Conservation (phyloP, 2,113 vertebrate species). For the Rhagologus leucostigma region DNA sequence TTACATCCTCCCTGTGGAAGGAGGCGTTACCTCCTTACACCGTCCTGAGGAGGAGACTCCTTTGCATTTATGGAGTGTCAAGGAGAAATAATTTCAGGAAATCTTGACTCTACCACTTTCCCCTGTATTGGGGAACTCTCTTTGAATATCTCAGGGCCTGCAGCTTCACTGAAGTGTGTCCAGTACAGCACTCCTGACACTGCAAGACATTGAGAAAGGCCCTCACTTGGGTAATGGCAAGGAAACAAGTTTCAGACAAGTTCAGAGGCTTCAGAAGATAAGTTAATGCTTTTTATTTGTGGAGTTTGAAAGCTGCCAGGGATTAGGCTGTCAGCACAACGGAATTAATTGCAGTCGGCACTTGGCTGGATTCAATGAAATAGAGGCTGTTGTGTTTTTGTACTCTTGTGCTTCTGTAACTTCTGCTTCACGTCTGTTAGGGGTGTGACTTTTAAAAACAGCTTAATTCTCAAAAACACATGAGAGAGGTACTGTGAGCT, state of each 20-base stretch:
- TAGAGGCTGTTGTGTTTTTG: neutral
- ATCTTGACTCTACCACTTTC: neutral
- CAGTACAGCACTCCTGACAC: neutral
- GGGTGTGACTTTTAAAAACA: neutral
- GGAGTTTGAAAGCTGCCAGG: neutral
- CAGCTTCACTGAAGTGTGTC: neutral
- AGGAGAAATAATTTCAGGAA: neutral
- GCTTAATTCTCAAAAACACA: neutral
- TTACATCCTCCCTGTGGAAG: neutral
- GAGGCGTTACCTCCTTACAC: neutral
- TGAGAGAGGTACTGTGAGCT: neutral
- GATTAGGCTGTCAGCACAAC: neutral
- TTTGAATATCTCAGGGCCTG: neutral
- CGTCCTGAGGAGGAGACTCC: neutral
- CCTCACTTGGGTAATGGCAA: neutral
- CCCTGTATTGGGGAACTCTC: neutral
- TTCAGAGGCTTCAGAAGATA: neutral
- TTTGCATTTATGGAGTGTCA: neutral
- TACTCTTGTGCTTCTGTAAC: neutral
- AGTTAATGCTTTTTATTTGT: neutral
- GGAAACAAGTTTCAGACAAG: neutral
- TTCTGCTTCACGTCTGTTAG: neutral
- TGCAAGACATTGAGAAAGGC: accelerated
- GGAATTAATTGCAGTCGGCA: neutral
- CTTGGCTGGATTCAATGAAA: neutral